Evolutionary conservation across 2,888 invertebrate species (phyloP).

Genomic region (Lasioglossum calceatum): DNA sequence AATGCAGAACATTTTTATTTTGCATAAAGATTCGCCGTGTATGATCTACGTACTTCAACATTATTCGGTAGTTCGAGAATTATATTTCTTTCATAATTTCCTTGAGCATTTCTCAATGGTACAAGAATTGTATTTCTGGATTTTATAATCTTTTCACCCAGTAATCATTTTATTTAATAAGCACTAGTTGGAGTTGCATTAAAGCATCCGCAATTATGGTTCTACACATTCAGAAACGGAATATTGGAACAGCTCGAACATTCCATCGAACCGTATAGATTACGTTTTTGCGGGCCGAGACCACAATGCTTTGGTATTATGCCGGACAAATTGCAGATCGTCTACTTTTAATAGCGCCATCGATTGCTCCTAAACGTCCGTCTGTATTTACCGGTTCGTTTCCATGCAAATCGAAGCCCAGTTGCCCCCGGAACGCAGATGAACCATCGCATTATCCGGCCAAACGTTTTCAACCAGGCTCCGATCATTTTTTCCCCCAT

Average conservation of each 20-base stretch:
- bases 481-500: neutral
- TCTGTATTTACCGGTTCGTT: slow-evolving; percentile 21
- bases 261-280: neutral
- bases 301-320: slow-evolving; percentile 17
- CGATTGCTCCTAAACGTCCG: slow-evolving; percentile 39
- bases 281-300: neutral
- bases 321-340: slow-evolving; percentile 30
- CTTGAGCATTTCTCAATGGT: too few species aligned
- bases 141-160: too few species aligned
- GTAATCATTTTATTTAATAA: neutral
- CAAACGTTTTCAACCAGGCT: neutral
- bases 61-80: too few species aligned
- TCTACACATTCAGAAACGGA: neutral
- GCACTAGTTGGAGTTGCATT: neutral
- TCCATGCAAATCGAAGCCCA: slow-evolving; percentile 35
- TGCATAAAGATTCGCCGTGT: too few species aligned
- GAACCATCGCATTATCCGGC: slow-evolving; percentile 26
- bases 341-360: slow-evolving; percentile 50
- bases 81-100: too few species aligned
- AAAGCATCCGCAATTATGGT: neutral
- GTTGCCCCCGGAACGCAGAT: neutral
- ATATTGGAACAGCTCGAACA: neutral
- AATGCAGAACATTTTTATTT: too few species aligned
- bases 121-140: too few species aligned
- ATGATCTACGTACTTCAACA: too few species aligned